phyloP scores from a whole-genome alignment of 2,888 invertebrate genomes.

The Nowickia ferox region DNA sequence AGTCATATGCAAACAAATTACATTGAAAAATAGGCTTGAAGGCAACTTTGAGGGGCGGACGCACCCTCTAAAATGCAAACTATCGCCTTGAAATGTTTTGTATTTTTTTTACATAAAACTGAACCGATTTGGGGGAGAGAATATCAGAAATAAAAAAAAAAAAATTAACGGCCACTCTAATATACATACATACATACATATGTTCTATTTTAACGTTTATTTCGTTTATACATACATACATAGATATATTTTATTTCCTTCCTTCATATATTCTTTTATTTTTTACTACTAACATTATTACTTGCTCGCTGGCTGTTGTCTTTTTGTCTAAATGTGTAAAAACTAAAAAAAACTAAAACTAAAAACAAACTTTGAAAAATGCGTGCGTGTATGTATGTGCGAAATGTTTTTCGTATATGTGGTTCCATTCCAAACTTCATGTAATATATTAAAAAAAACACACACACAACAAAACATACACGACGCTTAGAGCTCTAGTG shows the following conservation, averaged over 20 bases:
- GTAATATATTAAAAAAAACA: slow-evolving; percentile 71
- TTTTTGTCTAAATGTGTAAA: slow-evolving; percentile 67
- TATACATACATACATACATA: too few relatives aligned
- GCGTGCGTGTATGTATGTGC: slow-evolving; percentile 78
- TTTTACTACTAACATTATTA: slow-evolving; percentile 66
- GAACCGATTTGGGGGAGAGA: too few relatives aligned
- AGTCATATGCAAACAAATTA: too few relatives aligned
- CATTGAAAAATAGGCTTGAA: too few relatives aligned
- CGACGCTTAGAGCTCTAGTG: slow-evolving; percentile 83
- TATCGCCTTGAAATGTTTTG: too few relatives aligned
- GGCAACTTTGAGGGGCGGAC: too few relatives aligned
- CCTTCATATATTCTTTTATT: slow-evolving; percentile 56
- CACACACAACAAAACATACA: slow-evolving; percentile 74
- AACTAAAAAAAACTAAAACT: slow-evolving; percentile 16
- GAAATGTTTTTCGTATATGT: slow-evolving; percentile 78
- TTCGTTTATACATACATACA: slow-evolving; percentile 35
- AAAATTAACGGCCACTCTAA: too few relatives aligned
- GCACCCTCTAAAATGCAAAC: too few relatives aligned
- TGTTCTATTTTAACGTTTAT: too few relatives aligned
- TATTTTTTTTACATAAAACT: too few relatives aligned
- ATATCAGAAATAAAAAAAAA: too few relatives aligned
- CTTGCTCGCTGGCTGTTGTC: slow-evolving; percentile 74
- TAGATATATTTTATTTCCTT: slow-evolving; percentile 43
- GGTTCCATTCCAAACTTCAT: slow-evolving; percentile 73
- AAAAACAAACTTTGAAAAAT: slow-evolving; percentile 69